phyloP scores from a whole-genome alignment of 2,797 vertebrate species.

The Platalea minor region DNA sequence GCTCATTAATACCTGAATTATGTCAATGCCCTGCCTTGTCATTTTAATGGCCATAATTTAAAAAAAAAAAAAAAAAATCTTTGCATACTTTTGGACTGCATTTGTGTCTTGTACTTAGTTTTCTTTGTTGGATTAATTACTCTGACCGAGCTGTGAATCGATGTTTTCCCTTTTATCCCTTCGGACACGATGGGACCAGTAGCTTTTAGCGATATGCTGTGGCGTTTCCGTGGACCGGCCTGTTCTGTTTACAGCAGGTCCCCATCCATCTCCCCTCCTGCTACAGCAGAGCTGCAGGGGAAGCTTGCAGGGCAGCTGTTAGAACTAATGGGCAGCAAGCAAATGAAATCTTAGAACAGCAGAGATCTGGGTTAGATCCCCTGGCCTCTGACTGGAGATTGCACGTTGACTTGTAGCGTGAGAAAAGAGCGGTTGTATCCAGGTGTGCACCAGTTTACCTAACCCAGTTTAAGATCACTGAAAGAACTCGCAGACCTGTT shows the following conservation, averaged over 20 bases:
- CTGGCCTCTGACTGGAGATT: not conserved
- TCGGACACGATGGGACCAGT: not conserved
- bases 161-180: not conserved
- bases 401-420: not conserved
- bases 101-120: not conserved
- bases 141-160: rapidly evolving
- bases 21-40: not conserved
- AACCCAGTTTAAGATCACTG: not conserved
- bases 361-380: not conserved
- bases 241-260: not conserved
- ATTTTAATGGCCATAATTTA: not conserved
- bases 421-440: not conserved
- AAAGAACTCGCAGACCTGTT: not conserved
- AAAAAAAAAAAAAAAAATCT: not conserved
- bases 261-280: not conserved
- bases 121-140: not conserved
- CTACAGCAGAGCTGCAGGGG: not conserved
- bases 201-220: not conserved
- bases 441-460: not conserved
- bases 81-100: not conserved
- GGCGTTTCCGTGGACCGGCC: not conserved
- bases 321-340: not conserved
- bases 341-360: not conserved
- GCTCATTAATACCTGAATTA: not conserved
- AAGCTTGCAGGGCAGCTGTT: not conserved